Percentiles rank a stretch among this genome's conserved stretches.
Conservation (phyloP, 2,797 vertebrate genomes). For the Novumbra hubbsi region DNA sequence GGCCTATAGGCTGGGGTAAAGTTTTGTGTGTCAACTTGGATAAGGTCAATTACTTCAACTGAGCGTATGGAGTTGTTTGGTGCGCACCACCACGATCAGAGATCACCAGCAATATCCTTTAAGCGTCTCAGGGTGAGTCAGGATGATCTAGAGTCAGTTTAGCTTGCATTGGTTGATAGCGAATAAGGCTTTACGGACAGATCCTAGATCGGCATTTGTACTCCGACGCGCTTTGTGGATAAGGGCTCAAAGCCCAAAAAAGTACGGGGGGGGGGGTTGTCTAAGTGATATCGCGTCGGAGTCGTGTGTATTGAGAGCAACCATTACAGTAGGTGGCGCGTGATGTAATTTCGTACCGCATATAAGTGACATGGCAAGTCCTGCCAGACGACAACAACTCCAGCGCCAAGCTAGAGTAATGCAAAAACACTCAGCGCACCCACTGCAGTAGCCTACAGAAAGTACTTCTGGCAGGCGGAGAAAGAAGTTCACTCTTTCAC, state of each 20-base stretch:
- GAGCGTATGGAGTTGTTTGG: background rate
- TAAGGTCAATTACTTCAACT: background rate
- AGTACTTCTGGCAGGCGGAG: background rate
- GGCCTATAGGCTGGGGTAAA: background rate
- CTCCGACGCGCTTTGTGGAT: too few relatives aligned
- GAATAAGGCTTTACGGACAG: too few relatives aligned
- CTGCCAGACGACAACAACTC: constrained; percentile 65
- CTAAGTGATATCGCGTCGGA: constrained; percentile 6
- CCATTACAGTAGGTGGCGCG: constrained; percentile 73
- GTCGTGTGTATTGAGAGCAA: background rate
- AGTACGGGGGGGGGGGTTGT: background rate
- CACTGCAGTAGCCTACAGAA: background rate
- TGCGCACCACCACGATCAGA: background rate
- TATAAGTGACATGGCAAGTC: constrained; percentile 85
- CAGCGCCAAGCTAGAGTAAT: constrained; percentile 25
- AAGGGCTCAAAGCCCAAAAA: background rate
- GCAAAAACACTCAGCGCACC: background rate
- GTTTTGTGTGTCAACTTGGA: background rate
- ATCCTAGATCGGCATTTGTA: too few relatives aligned
- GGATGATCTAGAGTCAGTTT: too few relatives aligned
- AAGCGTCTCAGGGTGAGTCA: too few relatives aligned
- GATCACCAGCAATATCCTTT: too few relatives aligned
- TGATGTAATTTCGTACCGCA: constrained; percentile 83
- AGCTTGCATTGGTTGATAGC: too few relatives aligned
- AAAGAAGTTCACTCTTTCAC: constrained; percentile 2